Base-by-base conservation (phyloP, 92 coral and sea anemone species). In the Phenganax marumi region DNA sequence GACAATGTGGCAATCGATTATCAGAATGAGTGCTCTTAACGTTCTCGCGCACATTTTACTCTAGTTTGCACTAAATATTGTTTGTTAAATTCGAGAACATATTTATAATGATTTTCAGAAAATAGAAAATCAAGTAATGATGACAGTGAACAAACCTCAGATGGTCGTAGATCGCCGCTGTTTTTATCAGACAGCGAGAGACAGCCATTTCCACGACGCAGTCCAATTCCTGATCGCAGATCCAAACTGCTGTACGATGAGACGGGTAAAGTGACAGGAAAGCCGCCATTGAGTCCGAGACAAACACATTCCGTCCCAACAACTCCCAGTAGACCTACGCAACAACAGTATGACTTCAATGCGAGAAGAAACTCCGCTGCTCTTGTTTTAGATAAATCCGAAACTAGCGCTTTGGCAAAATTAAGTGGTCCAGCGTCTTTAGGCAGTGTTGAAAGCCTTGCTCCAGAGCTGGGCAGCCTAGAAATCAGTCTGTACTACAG, bases 201-300 rank as follows among this genome's bases (percentile, higher is more conserved):
- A 52, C 79, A 21, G 17, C 11, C 64, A 51, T 14, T 58, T 51
- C 81, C 22, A 14, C 24, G 23, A 25, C 62, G 50, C 10, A 54
- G 49, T 39, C 50, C 81, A 9, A 24, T 26, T 8, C 23, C 52
- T 19, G 81, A 76, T 51, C 68, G 52, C 10, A 54, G 50, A 21
- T 54, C 81, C n/a, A 76, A 76, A 39, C 12, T 56, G 0, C 16
- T 56, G 47, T 76, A 14, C 23, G 81, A 55, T 39, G 68, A 56
- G 57, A 43, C 81, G n/a, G n/a, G 6, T 11, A 76, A 76, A n/a
- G 81, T 76, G 11, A 76, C 81, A 7, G 81, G 81, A 8, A 76
- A 76, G 14, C 81, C 81, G 8, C 81, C 81, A 4, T 21, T 76
- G 81, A 76, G 81, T 76, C 81, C 81, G 33, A 54, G 57, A 56